Evolutionary conservation across 1,140 invertebrate species (phyloP).

Genomic region (Drosophila kikkawai): DNA sequence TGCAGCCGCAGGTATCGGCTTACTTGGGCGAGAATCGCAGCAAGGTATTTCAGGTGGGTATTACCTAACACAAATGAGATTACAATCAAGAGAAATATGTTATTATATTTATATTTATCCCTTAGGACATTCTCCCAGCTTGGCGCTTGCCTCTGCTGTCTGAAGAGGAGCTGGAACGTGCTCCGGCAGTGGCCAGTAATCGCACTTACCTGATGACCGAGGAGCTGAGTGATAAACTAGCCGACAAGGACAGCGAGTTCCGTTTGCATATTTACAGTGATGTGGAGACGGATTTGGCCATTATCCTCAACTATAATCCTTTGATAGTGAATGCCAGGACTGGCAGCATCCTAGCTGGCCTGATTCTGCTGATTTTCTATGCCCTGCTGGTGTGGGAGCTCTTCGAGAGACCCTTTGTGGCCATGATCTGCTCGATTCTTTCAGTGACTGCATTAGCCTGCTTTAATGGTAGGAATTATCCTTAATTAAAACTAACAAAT

Average conservation of each 20-base stretch:
- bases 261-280: conserved; percentile 69
- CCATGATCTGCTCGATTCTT: conserved; percentile 90
- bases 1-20: conserved; percentile 71
- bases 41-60: conserved; percentile 51
- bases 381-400: conserved; percentile 92
- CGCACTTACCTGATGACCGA: conserved; percentile 64
- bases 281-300: conserved; percentile 60
- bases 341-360: conserved; percentile 88
- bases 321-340: conserved; percentile 87
- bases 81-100: no score
- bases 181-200: conserved; percentile 63
- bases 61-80: not conserved
- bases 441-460: conserved; percentile 89
- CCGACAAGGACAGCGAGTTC: conserved; percentile 30
- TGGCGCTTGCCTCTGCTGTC: conserved; percentile 64
- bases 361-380: conserved; percentile 89
- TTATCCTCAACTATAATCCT: conserved; percentile 85
- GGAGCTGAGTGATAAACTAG: conserved; percentile 46
- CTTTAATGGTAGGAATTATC: conserved; percentile 85
- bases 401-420: conserved; percentile 90
- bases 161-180: conserved; percentile 49
- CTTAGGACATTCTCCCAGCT: conserved; percentile 64
- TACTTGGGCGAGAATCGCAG: conserved; percentile 43
- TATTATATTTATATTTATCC: no score
- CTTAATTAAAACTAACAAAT: not conserved